A percentile compares a stretch with the other conserved stretches of the same genome.
phyloP scores from a whole-genome alignment of 2,797 vertebrate genomes.

The Miichthys miiuy region DNA sequence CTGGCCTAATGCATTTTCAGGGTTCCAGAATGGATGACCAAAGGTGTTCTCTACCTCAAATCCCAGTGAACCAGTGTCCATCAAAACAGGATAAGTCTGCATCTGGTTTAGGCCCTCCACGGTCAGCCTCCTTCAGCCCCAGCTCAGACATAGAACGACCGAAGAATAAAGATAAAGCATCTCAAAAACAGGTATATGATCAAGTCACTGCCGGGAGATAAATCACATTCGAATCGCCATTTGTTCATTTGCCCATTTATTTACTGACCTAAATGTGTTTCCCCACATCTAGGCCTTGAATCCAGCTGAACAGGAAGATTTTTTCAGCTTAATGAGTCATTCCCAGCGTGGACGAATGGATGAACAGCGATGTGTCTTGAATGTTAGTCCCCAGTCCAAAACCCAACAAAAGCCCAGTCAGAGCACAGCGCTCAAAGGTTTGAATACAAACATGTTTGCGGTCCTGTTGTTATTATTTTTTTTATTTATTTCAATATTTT shows the following conservation, averaged over 20 bases:
- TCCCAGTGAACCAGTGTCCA: background rate
- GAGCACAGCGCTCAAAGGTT: conserved; percentile 60
- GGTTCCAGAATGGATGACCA: conserved; percentile 84
- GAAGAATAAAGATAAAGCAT: conserved; percentile 53
- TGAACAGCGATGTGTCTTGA: conserved; percentile 85
- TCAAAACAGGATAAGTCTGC: conserved; percentile 4
- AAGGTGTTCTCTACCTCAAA: conserved; percentile 77
- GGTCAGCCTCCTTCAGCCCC: conserved; percentile 71
- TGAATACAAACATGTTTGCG: conserved; percentile 13
- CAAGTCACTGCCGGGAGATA: background rate
- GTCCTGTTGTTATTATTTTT: background rate
- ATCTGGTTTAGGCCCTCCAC: conserved; percentile 25
- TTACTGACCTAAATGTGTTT: conserved; percentile 9
- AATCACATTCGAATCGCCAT: background rate
- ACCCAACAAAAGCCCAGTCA: conserved; percentile 55
- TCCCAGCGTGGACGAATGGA: conserved; percentile 86
- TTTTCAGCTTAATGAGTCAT: conserved; percentile 85
- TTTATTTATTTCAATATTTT: background rate
- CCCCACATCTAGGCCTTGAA: conserved; percentile 38
- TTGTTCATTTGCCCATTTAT: background rate
- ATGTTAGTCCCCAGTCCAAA: conserved; percentile 48
- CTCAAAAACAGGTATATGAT: conserved; percentile 60
- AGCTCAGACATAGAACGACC: conserved; percentile 51
- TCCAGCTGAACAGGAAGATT: conserved; percentile 80
- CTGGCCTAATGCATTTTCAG: conserved; percentile 64